Evolutionary conservation across 2,888 invertebrate genomes (phyloP), one percentile per base, ranked within the genome.

Genomic region (Ceratothoa steindachneri): DNA sequence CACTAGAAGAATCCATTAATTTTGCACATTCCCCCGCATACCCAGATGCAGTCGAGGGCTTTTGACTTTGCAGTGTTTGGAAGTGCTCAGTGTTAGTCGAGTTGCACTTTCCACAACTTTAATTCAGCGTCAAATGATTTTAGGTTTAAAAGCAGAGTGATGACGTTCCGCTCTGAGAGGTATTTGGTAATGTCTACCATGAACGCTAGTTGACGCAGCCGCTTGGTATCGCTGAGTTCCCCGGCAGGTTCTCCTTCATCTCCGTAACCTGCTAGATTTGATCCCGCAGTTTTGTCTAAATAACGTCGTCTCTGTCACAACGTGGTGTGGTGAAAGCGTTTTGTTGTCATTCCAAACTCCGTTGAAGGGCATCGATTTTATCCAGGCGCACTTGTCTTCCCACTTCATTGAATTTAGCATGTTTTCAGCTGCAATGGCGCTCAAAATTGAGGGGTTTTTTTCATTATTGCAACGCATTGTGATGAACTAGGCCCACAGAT

Each of bases 161-260:
- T 41, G 68, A 68, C 51, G 68, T 68, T 41, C 30, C 30, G 30
- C 30, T 30, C 67, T 67, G 0, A 1, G 27, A 1, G 27, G 66
- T 65, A 22, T 30, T 65, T 65, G 1, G 66, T 24, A 22, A 1
- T 22, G 66, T 65, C 66, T 9, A 24, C 66, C 27, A 65, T 65
- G 66, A 65, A 65, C 7, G 66, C 24, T 65, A 65, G 27, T 29
- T 65, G 29, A 65, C 2, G 30, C 68, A 30, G 30, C 67, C 67
- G 31, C 30, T 67, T 67, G 30, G n/a, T 67, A 67, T 30, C n/a
- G 7, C 67, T 68, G 68, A 68, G 68, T 68, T 68, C 31, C 68
- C 68, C 27, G 31, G 52, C 68, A 68, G 68, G 68, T 68, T 27
- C 52, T 68, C 68, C 31, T 68, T 68, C 68, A 68, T 68, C 68